phyloP scores from a whole-genome alignment of 2,113 vertebrate species.

The Petrocephalus microphthalmus region DNA sequence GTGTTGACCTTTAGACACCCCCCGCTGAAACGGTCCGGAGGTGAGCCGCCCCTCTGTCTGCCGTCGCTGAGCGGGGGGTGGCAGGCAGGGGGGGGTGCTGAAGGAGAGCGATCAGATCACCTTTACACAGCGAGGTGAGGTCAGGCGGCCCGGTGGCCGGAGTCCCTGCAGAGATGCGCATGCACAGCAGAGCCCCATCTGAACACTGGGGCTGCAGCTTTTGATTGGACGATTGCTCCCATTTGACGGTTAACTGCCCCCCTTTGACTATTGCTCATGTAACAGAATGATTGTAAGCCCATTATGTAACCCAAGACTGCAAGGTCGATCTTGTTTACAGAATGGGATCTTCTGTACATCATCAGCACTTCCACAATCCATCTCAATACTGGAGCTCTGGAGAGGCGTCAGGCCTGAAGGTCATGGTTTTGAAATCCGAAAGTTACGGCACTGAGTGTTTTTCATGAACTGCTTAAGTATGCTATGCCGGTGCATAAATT shows the following conservation, averaged over 20 bases:
- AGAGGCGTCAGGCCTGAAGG: background rate
- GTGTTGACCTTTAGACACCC: background rate
- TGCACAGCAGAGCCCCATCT: background rate
- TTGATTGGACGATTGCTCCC: background rate
- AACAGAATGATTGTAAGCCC: background rate
- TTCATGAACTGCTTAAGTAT: background rate
- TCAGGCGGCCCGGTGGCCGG: background rate
- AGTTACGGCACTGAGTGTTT: background rate
- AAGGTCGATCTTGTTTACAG: background rate
- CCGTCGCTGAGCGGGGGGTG: background rate
- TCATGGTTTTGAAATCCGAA: background rate
- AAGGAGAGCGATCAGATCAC: background rate
- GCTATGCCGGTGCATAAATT: background rate
- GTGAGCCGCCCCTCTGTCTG: background rate
- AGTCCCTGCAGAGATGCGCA: background rate
- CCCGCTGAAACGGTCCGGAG: background rate
- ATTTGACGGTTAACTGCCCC: background rate
- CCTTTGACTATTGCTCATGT: background rate
- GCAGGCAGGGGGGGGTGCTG: too few relatives aligned
- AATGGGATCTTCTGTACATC: background rate
- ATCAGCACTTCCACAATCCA: background rate
- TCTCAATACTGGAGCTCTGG: background rate
- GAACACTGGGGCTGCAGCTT: background rate
- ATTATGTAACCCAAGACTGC: background rate
- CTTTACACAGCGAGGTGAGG: background rate